Percentiles rank a stretch among this genome's conserved stretches.
Conservation (phyloP, 2,113 vertebrate genomes). For the Dromiciops gliroides region DNA sequence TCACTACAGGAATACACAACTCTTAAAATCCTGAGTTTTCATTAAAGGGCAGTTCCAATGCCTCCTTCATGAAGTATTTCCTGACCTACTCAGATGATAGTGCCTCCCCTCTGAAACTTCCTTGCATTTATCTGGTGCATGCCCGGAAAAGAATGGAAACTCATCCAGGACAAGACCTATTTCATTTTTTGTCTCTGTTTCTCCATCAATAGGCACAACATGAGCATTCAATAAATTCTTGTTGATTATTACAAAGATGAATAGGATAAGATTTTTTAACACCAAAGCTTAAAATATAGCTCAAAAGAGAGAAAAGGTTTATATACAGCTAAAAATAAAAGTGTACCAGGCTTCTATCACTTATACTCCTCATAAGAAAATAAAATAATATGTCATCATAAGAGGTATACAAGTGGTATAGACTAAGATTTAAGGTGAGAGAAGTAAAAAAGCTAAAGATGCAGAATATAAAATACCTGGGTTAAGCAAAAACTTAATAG, state of each 20-base stretch:
- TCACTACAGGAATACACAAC: not conserved
- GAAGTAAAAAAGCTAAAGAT: not conserved
- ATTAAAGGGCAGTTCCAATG: not conserved
- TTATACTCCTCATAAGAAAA: not conserved
- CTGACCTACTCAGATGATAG: not conserved
- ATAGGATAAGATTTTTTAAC: not conserved
- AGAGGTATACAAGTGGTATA: not conserved
- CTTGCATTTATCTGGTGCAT: not conserved
- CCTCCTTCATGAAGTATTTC: not conserved
- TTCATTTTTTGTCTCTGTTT: not conserved
- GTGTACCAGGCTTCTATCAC: not conserved
- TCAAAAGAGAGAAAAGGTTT: not conserved
- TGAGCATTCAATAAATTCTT: not conserved
- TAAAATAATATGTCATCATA: not conserved
- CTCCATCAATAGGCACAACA: not conserved
- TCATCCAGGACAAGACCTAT: not conserved
- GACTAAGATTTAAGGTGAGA: not conserved
- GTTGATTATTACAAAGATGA: not conserved
- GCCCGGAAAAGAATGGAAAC: not conserved
- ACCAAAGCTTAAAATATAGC: not conserved
- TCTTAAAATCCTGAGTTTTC: not conserved
- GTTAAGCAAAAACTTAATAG: not conserved
- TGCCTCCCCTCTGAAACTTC: not conserved
- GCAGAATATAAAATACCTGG: not conserved
- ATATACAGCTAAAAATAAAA: not conserved